Evolutionary conservation across 1,140 invertebrate species (phyloP).

Genomic region (Acromyrmex heyeri): DNA sequence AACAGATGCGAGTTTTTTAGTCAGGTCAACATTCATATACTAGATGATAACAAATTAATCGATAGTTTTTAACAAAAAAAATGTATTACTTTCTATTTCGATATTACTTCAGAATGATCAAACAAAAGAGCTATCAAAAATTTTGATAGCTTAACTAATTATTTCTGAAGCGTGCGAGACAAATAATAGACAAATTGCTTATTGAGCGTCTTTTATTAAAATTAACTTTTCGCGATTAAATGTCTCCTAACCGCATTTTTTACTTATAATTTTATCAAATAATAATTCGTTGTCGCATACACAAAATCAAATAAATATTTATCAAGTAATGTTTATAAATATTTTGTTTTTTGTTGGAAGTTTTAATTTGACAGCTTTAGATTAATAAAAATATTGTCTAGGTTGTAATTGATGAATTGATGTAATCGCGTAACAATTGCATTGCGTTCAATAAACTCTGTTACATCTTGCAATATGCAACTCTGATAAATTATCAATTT

Average conservation of each 20-base stretch:
- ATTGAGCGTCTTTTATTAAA: conserved; percentile 1
- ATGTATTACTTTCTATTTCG: neutral
- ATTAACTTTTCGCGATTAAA: neutral
- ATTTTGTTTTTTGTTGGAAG: neutral
- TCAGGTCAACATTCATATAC: neutral
- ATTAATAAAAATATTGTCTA: conserved; percentile 25
- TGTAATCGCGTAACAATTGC: conserved; percentile 21
- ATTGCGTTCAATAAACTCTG: neutral
- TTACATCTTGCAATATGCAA: conserved; percentile 3
- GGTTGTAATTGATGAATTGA: neutral
- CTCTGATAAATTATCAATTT: conserved; percentile 30
- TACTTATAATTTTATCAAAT: neutral
- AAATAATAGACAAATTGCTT: conserved; percentile 22
- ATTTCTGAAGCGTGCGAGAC: neutral
- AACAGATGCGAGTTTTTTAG: neutral
- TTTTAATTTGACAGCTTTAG: conserved; percentile 19
- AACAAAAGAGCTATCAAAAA: conserved; percentile 3
- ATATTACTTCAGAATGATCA: neutral
- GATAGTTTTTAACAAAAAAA: neutral
- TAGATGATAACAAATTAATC: conserved; percentile 21
- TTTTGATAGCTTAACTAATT: conserved; percentile 21
- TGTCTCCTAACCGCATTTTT: neutral
- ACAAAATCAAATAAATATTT: neutral
- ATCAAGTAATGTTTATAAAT: conserved; percentile 16
- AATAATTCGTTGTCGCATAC: neutral